phyloP scores from a whole-genome alignment of 2,888 invertebrate genomes.

The Catocala fraxini region DNA sequence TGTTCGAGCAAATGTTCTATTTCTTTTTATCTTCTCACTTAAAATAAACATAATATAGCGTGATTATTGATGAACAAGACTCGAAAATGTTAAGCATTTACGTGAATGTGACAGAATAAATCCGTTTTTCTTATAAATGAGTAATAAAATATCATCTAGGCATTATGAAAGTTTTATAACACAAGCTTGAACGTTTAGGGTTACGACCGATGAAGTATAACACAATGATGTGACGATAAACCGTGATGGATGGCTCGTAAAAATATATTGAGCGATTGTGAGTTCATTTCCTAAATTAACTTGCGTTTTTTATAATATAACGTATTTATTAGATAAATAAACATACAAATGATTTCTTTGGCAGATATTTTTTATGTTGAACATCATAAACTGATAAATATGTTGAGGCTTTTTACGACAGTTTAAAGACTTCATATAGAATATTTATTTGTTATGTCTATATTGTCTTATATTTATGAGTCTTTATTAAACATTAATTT shows the following conservation, averaged over 20 bases:
- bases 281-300: constrained; percentile 57
- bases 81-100: not conserved
- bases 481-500: too few species aligned
- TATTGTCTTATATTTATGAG: too few species aligned
- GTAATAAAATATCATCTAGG: constrained; percentile 41
- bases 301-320: constrained; percentile 31
- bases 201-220: constrained; percentile 47
- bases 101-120: constrained; percentile 7
- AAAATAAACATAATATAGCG: not conserved
- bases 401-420: not conserved
- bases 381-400: not conserved
- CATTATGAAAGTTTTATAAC: constrained; percentile 48
- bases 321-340: constrained; percentile 4
- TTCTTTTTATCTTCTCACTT: not conserved
- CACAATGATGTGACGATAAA: constrained; percentile 55
- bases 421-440: not conserved
- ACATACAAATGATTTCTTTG: constrained; percentile 3
- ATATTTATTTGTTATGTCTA: not conserved
- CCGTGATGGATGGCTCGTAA: constrained; percentile 58
- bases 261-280: constrained; percentile 59
- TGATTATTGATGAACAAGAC: not conserved
- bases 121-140: constrained; percentile 32
- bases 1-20: not conserved
- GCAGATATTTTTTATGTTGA: not conserved
- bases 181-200: constrained; percentile 50